A percentile compares a stretch with the other conserved stretches of the same genome.
Conservation (phyloP, 2,888 invertebrate species). For the Phyto melanocephala region DNA sequence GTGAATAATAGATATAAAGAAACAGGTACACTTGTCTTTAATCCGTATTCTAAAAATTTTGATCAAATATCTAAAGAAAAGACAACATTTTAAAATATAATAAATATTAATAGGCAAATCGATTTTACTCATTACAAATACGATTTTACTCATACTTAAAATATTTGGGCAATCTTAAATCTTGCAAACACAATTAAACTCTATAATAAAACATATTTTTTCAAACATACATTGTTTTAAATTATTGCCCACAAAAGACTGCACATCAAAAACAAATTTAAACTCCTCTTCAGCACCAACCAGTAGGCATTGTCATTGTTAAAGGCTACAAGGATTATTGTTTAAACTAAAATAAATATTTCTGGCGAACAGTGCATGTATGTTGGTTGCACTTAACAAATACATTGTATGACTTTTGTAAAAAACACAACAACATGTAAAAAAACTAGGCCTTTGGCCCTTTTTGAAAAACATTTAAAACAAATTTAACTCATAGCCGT, state of each 20-base stretch:
- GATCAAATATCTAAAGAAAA: no score
- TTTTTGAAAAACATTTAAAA: constrained; percentile 1
- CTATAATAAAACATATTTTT: no score
- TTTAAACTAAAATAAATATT: neutral
- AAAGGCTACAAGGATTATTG: neutral
- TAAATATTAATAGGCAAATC: no score
- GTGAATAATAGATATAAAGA: no score
- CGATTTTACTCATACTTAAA: no score
- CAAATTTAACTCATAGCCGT: neutral
- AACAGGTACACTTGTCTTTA: no score
- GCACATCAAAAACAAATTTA: neutral
- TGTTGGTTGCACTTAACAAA: neutral
- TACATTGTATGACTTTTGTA: neutral
- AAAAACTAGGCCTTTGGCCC: constrained; percentile 12
- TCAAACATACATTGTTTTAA: neutral
- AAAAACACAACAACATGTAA: neutral
- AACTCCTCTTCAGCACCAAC: neutral
- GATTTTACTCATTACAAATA: no score
- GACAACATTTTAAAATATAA: no score
- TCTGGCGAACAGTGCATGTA: neutral
- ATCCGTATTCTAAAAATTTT: no score
- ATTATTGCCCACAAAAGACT: neutral
- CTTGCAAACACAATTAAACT: no score
- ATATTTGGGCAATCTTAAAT: no score
- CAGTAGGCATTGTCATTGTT: neutral